These are phyloP conservation scores for Egretta garzetta DNA, from an alignment of 2,113 vertebrate species.

Conservation along the genomic window DNA sequence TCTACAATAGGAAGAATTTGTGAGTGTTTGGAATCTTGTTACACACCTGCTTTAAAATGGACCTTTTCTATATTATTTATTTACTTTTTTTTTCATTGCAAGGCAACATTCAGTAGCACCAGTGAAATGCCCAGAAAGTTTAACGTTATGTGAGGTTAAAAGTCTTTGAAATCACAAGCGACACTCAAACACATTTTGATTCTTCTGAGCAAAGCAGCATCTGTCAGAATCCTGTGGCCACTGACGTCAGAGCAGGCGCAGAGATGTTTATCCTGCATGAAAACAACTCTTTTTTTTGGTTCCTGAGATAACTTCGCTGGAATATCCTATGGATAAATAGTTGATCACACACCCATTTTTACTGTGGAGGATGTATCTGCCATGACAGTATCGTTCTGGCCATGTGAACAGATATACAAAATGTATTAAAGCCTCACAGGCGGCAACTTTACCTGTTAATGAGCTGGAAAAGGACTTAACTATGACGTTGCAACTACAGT, in stretches of 20 bases:
- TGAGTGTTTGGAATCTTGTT: not conserved
- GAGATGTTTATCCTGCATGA: not conserved
- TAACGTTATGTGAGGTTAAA: not conserved
- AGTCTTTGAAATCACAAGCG: not conserved
- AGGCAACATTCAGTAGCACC: not conserved
- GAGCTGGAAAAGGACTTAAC: not conserved
- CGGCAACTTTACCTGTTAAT: not conserved
- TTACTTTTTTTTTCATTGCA: not conserved
- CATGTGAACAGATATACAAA: not conserved
- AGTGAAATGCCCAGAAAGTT: not conserved
- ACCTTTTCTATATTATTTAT: not conserved
- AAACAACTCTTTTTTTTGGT: not conserved
- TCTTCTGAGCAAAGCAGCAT: not conserved
- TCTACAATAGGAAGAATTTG: not conserved
- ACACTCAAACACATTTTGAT: not conserved
- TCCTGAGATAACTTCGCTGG: not conserved
- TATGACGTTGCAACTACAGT: not conserved
- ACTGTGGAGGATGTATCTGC: not conserved
- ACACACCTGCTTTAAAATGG: not conserved
- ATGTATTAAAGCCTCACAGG: not conserved
- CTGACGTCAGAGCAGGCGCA: accelerated
- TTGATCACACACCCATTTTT: not conserved
- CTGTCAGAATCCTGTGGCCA: not conserved
- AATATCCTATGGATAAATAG: not conserved
- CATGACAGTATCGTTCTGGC: not conserved